Evolutionary conservation across 2,888 invertebrate genomes (phyloP).

Genomic region (Sinohyriopsis cumingii): DNA sequence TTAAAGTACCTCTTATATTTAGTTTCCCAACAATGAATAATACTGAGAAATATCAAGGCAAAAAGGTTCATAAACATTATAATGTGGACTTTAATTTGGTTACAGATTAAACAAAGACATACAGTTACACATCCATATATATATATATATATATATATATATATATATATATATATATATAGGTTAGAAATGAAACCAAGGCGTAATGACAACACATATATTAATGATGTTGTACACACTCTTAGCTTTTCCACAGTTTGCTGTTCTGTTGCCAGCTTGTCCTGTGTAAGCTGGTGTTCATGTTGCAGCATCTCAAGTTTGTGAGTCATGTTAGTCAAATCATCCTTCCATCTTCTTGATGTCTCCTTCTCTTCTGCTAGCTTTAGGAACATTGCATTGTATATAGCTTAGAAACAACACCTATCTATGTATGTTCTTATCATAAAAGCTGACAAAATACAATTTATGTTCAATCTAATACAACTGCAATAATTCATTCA

Average conservation of each 20-base stretch:
- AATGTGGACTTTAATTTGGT: not conserved
- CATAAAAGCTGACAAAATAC: not conserved
- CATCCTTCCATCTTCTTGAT: constrained; percentile 45
- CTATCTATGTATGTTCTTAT: too few species aligned
- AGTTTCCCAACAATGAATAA: too few species aligned
- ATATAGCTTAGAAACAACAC: too few species aligned
- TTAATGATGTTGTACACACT: constrained; percentile 34
- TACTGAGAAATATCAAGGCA: too few species aligned
- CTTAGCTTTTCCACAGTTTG: constrained; percentile 48
- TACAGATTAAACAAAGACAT: not conserved
- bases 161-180: not conserved
- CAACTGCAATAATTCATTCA: not conserved
- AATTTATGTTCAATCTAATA: not conserved
- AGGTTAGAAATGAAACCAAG: constrained; percentile 1
- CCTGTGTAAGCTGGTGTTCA: constrained; percentile 48
- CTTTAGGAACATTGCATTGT: constrained; percentile 20
- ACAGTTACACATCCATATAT: not conserved
- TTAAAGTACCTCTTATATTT: too few species aligned
- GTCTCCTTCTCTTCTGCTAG: constrained; percentile 43
- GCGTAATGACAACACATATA: constrained; percentile 1
- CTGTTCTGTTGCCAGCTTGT: constrained; percentile 54
- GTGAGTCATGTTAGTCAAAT: constrained; percentile 40
- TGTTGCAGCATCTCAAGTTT: constrained; percentile 52
- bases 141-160: not conserved
- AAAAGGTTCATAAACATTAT: not conserved